These are phyloP conservation scores for Stenodera caucasica DNA, from an alignment of 2,888 invertebrate genomes.

Conservation along the genomic window DNA sequence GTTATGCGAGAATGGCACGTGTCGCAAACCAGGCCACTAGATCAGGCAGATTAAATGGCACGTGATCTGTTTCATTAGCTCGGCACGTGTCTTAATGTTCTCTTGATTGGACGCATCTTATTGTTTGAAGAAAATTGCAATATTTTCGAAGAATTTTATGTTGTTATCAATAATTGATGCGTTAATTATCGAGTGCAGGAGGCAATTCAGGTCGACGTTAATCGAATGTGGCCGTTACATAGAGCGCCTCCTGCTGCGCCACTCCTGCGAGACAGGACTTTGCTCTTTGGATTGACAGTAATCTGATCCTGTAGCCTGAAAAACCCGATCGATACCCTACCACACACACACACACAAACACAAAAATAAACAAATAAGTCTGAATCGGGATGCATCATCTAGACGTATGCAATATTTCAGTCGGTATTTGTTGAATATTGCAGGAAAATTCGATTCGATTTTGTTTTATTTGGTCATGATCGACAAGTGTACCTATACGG, in stretches of 20 bases:
- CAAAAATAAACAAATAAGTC: neutral
- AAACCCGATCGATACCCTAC: constrained; percentile 31
- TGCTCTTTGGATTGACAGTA: constrained; percentile 45
- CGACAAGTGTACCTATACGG: too few relatives aligned
- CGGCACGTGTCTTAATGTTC: constrained; percentile 43
- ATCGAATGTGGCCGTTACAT: constrained; percentile 40
- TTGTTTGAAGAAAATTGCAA: constrained; percentile 11
- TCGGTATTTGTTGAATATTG: neutral
- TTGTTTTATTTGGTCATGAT: neutral
- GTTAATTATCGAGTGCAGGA: constrained; percentile 16
- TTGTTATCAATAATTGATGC: neutral
- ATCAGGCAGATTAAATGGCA: constrained; percentile 46
- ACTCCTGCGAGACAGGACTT: constrained; percentile 39
- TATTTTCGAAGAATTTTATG: neutral
- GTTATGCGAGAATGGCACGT: constrained; percentile 45
- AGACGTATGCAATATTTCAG: neutral
- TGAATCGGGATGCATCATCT: neutral
- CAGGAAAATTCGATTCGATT: too few relatives aligned
- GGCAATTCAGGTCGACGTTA: constrained; percentile 32
- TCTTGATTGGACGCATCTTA: constrained; percentile 27
- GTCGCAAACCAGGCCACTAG: constrained; percentile 43
- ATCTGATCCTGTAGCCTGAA: constrained; percentile 38
- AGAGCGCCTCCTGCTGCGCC: constrained; percentile 29
- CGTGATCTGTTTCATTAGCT: constrained; percentile 48
- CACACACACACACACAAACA: constrained; percentile 12